Base-by-base conservation (phyloP, 1,140 invertebrate genomes). In the Phymorhynchus buccinoides region DNA sequence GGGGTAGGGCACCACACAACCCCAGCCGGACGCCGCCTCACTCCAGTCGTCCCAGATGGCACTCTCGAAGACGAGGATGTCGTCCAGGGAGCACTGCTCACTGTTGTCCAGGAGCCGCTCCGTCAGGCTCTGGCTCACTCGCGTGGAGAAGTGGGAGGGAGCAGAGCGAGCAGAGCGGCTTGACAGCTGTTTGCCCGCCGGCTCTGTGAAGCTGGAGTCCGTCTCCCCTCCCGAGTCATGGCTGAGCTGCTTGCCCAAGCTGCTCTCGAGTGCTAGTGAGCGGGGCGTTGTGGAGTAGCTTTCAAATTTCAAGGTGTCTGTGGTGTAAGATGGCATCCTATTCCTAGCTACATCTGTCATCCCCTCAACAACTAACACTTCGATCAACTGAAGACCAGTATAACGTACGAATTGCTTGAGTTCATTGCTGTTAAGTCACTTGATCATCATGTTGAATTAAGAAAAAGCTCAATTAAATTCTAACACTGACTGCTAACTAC, bases 11-110 rank as follows among this genome's bases (percentile, higher is more conserved):
- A 79, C 85, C 7, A 86, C 44, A 16, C 79, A 35, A 73, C 86
- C 87, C 90, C 90, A 91, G 48, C 89, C 89, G 12, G 77, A 83
- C 3, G 89, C 87, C 1, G 87, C 88, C 80, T 91, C 89, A 68
- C 80, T 56, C 88, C 89, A 91, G 44, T 89, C 89, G 80, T 87
- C 80, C 9, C 32, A 42, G 7, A 73, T 41, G 35, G 75, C n/a
- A n/a, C 42, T 41, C 42, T 80, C 75, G 87, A 86, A 87, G 86
- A 27, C 87, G 78, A 73, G 86, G 30, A 80, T 86, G 27, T 88
- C 39, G 30, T 87, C 78, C 62, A 85, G 84, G 42, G 87, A 84
- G 82, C 88, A 82, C 56, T 87, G 80, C 32, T 87, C 83, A 82
- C 89, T 87, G 48, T 86, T 71, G 35, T 87, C 77, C 32, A 80